Evolutionary conservation across 2,888 invertebrate species (phyloP), one percentile per base, ranked within the genome.

Genomic region (Ophion slaviceki): DNA sequence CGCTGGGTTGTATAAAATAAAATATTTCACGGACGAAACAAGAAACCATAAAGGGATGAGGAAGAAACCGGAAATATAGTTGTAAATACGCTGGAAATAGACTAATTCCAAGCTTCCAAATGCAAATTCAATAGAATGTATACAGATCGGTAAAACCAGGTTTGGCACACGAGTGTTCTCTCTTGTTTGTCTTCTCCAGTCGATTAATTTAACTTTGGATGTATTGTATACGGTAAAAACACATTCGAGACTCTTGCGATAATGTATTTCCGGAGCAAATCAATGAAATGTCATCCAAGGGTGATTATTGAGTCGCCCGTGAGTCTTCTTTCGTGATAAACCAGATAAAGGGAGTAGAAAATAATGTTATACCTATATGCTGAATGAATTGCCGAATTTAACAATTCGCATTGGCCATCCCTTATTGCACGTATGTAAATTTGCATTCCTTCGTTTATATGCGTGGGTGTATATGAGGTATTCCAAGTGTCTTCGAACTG

Each of bases 121-220:
- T 86, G 82, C 82, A 86, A 67, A 82, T 77, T 64, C 53, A 83
- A 80, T 36, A 86, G 77, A 86, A 86, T 86, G 82, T 77, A 80
- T 77, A 82, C 61, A 28, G 24, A 75, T 77, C 59, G 68, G 40
- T 77, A 68, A 77, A 77, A 61, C 61, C 40, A 57, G 59, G 59
- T 86, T 86, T 86, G 86, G 86, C 86, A 86, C 86, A 76, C 76
- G 71, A 40, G 80, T 76, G 71, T 57, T 82, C 45, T 74, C 62
- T 82, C 53, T 1, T 61, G 67, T 72, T 68, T 77, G 32, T 45
- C 20, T 53, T 74, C 20, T 72, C 61, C 53, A 71, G 64, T 24
- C 24, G 45, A 61, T 32, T 32, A 70, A 45, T 68, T 62, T 62
- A 24, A 59, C 59, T 71, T 64, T 1, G 8, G 4, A 32, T 47